These are phyloP conservation scores for Nomada ruficornis DNA, from an alignment of 2,888 invertebrate genomes.

Conservation along the genomic window DNA sequence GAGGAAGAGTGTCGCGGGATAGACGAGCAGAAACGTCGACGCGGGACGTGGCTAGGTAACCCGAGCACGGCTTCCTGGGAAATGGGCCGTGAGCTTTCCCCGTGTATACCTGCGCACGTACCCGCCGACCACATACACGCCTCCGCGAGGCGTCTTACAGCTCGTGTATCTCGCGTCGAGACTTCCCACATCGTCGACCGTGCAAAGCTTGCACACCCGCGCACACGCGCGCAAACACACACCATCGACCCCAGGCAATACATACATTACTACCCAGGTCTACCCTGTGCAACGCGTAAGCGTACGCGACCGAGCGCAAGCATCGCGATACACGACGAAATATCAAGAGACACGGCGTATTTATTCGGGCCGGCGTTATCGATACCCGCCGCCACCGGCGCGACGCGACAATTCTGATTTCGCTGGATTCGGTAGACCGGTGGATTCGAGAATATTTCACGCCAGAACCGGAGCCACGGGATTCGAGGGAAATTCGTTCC, in stretches of 20 bases:
- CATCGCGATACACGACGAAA: constrained; percentile 3
- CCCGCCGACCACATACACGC: constrained; percentile 20
- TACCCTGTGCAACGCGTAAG: background rate
- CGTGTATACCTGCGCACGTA: constrained; percentile 43
- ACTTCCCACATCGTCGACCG: constrained; percentile 35
- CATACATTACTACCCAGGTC: constrained; percentile 2
- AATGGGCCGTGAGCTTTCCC: constrained; percentile 69
- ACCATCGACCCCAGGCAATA: background rate
- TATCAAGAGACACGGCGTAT: constrained; percentile 26
- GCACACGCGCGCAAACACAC: constrained; percentile 9
- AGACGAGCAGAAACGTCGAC: background rate
- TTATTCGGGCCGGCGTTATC: constrained; percentile 23
- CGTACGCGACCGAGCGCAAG: background rate
- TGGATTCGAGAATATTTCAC: too few relatives aligned
- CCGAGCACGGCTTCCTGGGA: constrained; percentile 69
- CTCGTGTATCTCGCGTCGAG: constrained; percentile 22
- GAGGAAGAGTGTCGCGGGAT: background rate
- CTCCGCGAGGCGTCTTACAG: constrained; percentile 13
- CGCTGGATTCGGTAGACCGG: background rate
- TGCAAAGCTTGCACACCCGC: constrained; percentile 9
- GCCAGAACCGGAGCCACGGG: background rate
- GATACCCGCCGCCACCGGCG: background rate
- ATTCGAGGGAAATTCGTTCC: too few relatives aligned
- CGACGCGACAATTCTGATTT: background rate
- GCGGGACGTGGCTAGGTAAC: constrained; percentile 45